Evolutionary conservation across 2,113 vertebrate species (phyloP).

Genomic region (Gasterosteus aculeatus): DNA sequence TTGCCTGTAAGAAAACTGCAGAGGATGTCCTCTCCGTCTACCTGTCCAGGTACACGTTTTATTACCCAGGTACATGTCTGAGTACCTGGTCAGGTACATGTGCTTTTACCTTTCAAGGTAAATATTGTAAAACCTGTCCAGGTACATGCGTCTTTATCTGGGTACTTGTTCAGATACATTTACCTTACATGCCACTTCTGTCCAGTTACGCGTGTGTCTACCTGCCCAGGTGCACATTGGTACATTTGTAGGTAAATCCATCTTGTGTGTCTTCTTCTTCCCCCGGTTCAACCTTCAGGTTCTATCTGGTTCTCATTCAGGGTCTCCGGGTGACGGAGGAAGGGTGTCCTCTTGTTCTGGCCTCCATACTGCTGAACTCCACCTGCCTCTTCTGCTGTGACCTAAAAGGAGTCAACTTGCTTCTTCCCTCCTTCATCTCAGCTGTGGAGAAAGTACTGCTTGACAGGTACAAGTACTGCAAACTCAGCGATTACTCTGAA

Average conservation of each 20-base stretch:
- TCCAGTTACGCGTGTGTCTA: background rate
- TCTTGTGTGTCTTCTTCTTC: background rate
- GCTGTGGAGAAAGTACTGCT: conserved; percentile 92
- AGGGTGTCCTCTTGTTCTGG: conserved; percentile 86
- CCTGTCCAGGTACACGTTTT: conserved; percentile 79
- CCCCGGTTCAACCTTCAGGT: conserved; percentile 76
- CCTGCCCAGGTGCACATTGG: too few relatives aligned
- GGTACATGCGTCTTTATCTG: background rate
- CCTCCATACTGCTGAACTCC: conserved; percentile 93
- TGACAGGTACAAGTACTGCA: conserved; percentile 84
- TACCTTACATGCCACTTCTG: background rate
- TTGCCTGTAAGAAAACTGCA: conserved; percentile 95
- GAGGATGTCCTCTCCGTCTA: conserved; percentile 94
- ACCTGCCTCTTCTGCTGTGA: conserved; percentile 93
- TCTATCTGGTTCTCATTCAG: conserved; percentile 95
- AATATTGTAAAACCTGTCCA: too few relatives aligned
- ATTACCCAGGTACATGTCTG: background rate
- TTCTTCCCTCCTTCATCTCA: conserved; percentile 92
- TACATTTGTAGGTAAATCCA: too few relatives aligned
- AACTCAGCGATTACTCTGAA: background rate
- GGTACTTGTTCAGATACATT: background rate
- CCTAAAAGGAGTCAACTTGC: conserved; percentile 91
- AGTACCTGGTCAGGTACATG: background rate
- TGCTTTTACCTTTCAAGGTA: background rate
- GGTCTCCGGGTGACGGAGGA: conserved; percentile 91